Evolutionary conservation across 2,888 invertebrate genomes (phyloP), one percentile per base, ranked within the genome.

Genomic region (Pseudolycoriella hygida): DNA sequence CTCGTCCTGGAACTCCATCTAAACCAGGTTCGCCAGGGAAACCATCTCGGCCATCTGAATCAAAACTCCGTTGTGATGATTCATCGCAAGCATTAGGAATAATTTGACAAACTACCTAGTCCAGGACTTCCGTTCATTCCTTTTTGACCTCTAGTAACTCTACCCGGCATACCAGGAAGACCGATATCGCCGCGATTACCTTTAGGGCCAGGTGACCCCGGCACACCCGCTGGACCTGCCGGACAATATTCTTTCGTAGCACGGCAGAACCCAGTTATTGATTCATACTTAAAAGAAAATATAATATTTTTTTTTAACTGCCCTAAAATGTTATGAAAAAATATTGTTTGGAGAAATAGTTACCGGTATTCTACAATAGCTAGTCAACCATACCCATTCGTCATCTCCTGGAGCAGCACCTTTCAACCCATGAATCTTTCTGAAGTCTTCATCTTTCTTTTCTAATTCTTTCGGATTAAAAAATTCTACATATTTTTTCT

Each of bases 1-100:
- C 25, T 25, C 25, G 18, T 32, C 43, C 88, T 0, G 83, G 83
- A 50, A 87, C 75, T 0, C 90, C 92, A 54, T 87, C 86, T 31
- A 90, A 65, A 0, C 92, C 90, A 0, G 90, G 90, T 55, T 88
- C 88, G 0, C 92, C 92, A 0, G 90, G 89, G 1, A 90, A 77
- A 3, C 90, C 90, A 53, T 90, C 88, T 45, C 87, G 68, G 0
- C 90, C 92, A 56, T 92, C 90, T 2, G 89, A 62, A 0, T n/a
- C 86, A 25, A 4, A 25, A 25, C 25, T 25, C 8, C 4, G n/a
- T n/a, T n/a, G n/a, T n/a, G 8, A 25, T 25, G 25, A 25, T 8
- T 6, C 25, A 25, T 25, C 8, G 4, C 8, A 25, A 4, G 3
- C 37, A 37, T 5, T 37, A 12, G 5, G 3, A 39, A 8, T 17